Evolutionary conservation across 2,797 vertebrate species (phyloP).

Genomic region (Neoniphon sammara): DNA sequence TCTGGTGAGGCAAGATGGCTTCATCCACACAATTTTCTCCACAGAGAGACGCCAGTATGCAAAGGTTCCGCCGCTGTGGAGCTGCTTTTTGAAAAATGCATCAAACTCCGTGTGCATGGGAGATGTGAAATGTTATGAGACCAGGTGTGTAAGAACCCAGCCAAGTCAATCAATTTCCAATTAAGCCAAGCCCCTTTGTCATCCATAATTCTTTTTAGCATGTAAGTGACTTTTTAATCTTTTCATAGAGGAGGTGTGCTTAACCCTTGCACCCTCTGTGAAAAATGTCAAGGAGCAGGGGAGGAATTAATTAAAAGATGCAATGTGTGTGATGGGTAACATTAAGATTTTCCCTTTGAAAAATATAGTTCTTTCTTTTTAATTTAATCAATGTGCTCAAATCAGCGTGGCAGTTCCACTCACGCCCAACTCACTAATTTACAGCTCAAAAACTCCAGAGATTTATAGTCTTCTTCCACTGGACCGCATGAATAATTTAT

Average conservation of each 20-base stretch:
- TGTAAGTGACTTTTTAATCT: conserved; percentile 72
- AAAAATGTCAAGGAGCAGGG: conserved; percentile 54
- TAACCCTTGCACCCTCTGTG: conserved; percentile 56
- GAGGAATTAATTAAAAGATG: conserved; percentile 61
- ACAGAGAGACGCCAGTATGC: conserved; percentile 34
- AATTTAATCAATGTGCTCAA: conserved; percentile 61
- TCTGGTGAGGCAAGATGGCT: conserved; percentile 66
- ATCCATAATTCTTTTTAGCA: conserved; percentile 69
- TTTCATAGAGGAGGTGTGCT: conserved; percentile 59
- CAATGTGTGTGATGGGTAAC: conserved; percentile 52
- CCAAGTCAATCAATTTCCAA: conserved; percentile 79
- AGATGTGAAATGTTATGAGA: conserved; percentile 65
- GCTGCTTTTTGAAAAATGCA: conserved; percentile 62
- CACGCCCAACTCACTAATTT: conserved; percentile 53
- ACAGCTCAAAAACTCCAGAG: conserved; percentile 60
- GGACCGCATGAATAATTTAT: conserved; percentile 67
- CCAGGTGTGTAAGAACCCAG: conserved; percentile 66
- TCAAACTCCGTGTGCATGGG: conserved; percentile 51
- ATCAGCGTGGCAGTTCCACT: conserved; percentile 52
- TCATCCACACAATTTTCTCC: conserved; percentile 64
- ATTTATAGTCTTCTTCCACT: conserved; percentile 63
- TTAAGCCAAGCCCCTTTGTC: conserved; percentile 63
- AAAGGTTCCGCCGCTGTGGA: conserved; percentile 37
- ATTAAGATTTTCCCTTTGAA: conserved; percentile 35
- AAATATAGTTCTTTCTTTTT: conserved; percentile 59